A percentile compares a stretch with the other conserved stretches of the same genome.
Conservation (phyloP, 2,113 vertebrate species). For the Dipodomys spectabilis region DNA sequence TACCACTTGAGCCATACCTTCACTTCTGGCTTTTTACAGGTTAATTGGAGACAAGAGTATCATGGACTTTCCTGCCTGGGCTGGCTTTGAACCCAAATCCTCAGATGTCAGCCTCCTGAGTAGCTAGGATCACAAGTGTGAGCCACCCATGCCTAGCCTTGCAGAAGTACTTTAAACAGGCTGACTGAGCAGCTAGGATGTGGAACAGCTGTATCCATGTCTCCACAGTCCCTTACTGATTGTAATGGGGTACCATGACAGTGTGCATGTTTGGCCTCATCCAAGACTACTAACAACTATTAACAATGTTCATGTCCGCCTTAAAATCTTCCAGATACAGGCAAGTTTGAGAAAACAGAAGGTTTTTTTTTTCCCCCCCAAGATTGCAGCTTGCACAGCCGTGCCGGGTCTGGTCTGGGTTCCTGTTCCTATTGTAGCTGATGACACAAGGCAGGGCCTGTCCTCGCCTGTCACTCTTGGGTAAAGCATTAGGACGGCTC, state of each 20-base stretch:
- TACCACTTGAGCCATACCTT: too few relatives aligned
- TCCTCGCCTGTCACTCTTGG: constrained; percentile 70
- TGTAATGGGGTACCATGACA: rapidly evolving
- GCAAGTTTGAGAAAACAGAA: neutral
- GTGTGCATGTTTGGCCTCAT: neutral
- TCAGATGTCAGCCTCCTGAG: too few relatives aligned
- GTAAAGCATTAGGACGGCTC: constrained; percentile 71
- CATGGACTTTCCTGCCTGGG: too few relatives aligned
- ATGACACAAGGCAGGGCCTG: constrained; percentile 72
- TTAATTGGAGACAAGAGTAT: too few relatives aligned
- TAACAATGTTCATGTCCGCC: neutral
- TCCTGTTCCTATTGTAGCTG: constrained; percentile 64
- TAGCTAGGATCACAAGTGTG: too few relatives aligned
- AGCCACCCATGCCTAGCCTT: too few relatives aligned
- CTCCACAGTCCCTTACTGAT: neutral
- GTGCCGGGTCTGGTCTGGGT: constrained; percentile 63
- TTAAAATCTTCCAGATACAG: constrained; percentile 33
- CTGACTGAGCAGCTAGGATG: neutral
- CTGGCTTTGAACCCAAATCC: too few relatives aligned
- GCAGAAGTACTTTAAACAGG: neutral
- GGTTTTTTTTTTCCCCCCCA: constrained; percentile 16
- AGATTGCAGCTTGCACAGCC: constrained; percentile 35
- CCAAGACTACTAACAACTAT: neutral
- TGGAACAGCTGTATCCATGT: neutral
- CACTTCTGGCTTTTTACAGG: too few relatives aligned